These are phyloP conservation scores for Eupithecia exiguata DNA, from an alignment of 2,888 invertebrate genomes.

Conservation along the genomic window DNA sequence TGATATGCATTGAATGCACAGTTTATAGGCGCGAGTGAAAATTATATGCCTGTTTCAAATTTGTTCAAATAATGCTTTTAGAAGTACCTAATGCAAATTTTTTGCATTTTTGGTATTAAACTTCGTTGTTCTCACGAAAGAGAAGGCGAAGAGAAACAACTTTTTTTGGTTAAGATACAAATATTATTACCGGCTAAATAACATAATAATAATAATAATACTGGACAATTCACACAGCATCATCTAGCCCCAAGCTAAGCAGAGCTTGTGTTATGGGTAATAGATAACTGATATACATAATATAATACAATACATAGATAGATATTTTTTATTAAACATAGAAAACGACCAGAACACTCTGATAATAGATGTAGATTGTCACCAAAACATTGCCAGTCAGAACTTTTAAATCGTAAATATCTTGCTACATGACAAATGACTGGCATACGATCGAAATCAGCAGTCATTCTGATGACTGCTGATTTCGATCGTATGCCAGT, in stretches of 20 bases:
- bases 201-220: no score
- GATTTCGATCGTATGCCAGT: no score
- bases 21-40: conserved; percentile 49
- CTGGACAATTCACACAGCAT: no score
- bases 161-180: no score
- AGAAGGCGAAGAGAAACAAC: neutral
- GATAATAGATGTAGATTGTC: conserved; percentile 3
- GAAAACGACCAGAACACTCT: no score
- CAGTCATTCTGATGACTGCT: no score
- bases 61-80: conserved; percentile 13
- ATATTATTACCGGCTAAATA: no score
- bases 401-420: conserved; percentile 32
- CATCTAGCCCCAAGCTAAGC: no score
- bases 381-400: neutral
- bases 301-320: no score
- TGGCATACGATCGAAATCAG: conserved; percentile 74
- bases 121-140: neutral
- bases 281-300: no score
- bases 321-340: no score
- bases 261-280: no score
- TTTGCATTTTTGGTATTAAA: neutral
- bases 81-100: neutral
- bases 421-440: conserved; percentile 74
- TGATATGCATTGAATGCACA: conserved; percentile 65
- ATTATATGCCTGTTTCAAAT: conserved; percentile 45